Evolutionary conservation across 2,113 vertebrate species (phyloP).

Genomic region (Sander lucioperca): DNA sequence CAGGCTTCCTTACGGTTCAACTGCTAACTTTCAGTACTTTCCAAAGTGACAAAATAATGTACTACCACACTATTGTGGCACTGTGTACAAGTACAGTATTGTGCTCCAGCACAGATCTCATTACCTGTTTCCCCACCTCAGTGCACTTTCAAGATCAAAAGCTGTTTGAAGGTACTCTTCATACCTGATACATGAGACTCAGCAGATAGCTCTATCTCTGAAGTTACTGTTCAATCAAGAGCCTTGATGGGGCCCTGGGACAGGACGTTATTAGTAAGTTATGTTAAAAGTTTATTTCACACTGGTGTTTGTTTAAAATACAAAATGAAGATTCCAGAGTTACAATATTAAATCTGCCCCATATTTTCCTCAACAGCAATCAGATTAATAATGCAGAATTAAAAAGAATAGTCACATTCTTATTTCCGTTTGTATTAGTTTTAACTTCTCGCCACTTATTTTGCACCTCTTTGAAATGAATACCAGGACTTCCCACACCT

Average conservation of each 20-base stretch:
- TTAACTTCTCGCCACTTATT: slow-evolving; percentile 12
- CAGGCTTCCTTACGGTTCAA: neutral
- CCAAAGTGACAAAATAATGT: slow-evolving; percentile 22
- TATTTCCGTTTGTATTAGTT: slow-evolving; percentile 6
- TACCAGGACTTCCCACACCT: slow-evolving; percentile 48
- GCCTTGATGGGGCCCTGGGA: slow-evolving; percentile 30
- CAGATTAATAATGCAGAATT: neutral
- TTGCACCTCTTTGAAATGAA: slow-evolving; percentile 51
- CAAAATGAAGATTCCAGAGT: slow-evolving; percentile 5
- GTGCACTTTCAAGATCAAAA: slow-evolving; percentile 67
- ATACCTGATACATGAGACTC: slow-evolving; percentile 57
- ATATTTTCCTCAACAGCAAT: neutral
- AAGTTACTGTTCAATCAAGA: slow-evolving; percentile 28
- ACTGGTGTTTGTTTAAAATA: slow-evolving; percentile 7
- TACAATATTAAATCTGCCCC: slow-evolving; percentile 6
- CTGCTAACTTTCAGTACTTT: neutral
- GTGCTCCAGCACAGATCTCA: slow-evolving; percentile 50
- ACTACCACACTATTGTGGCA: slow-evolving; percentile 21
- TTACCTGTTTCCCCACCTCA: slow-evolving; percentile 40
- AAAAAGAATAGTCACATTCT: neutral
- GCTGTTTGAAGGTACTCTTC: slow-evolving; percentile 59
- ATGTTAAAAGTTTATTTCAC: neutral
- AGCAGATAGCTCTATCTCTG: slow-evolving; percentile 37
- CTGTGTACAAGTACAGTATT: slow-evolving; percentile 48
- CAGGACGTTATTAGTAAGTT: slow-evolving; percentile 25